Conservation (phyloP, 2,113 vertebrate genomes). For the Festucalex cinctus region DNA sequence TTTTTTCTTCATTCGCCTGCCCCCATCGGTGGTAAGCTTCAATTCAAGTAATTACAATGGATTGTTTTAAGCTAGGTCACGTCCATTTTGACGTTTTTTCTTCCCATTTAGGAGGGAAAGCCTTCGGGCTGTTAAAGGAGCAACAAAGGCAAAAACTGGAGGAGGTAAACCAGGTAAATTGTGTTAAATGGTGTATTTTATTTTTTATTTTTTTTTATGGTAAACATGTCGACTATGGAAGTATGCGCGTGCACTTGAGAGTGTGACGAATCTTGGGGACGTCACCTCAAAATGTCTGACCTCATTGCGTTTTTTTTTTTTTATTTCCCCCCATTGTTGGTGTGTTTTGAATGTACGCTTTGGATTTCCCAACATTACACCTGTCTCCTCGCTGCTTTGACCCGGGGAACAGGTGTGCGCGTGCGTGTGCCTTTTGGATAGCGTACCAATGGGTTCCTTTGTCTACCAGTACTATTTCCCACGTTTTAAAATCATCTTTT, state of each 20-base stretch:
- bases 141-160: constrained; percentile 82
- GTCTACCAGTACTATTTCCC: not conserved
- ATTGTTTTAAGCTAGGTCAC: constrained; percentile 11
- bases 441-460: not conserved
- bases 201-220: not conserved
- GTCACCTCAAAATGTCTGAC: not conserved
- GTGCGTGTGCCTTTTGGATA: not conserved
- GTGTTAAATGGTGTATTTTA: not conserved
- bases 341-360: not conserved
- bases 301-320: not conserved
- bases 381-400: not conserved
- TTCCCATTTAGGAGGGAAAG: constrained; percentile 79
- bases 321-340: too few species aligned
- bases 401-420: not conserved
- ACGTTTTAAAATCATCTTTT: not conserved
- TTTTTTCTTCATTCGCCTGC: not conserved
- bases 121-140: constrained; percentile 80
- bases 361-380: not conserved
- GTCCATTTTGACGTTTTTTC: constrained; percentile 2
- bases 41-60: constrained; percentile 40
- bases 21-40: constrained; percentile 13
- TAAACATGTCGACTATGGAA: not conserved
- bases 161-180: constrained; percentile 84
- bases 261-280: not conserved
- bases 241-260: constrained; percentile 10